Percentiles rank a stretch among this genome's conserved stretches.
Conservation (phyloP, 2,888 invertebrate genomes). For the Eumacrocentrus americanus region DNA sequence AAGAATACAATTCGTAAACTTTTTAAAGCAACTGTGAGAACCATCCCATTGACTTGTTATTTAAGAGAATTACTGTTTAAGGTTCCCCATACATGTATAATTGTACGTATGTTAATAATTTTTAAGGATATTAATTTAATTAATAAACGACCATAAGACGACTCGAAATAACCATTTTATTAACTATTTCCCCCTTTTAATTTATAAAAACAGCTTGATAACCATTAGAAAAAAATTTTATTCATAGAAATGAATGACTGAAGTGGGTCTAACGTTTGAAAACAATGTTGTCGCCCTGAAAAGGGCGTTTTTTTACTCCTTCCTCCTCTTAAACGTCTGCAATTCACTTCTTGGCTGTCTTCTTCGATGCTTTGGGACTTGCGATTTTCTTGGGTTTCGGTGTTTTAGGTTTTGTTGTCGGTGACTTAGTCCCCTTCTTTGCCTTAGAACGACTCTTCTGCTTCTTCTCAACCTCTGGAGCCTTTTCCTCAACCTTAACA, state of each 20-base stretch:
- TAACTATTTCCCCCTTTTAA: no score
- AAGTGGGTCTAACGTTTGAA: background rate
- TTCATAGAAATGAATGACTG: background rate
- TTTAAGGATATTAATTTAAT: no score
- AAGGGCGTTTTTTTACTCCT: background rate
- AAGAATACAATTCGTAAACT: no score
- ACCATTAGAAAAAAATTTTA: background rate
- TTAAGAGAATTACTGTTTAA: no score
- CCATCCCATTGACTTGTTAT: background rate
- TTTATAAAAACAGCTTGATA: no score
- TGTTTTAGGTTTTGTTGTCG: slow-evolving; percentile 35
- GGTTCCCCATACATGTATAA: no score
- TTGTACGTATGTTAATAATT: no score
- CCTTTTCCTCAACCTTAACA: background rate
- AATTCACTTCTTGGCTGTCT: slow-evolving; percentile 22
- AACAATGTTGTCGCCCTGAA: background rate
- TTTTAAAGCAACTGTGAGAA: background rate
- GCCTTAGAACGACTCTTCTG: slow-evolving; percentile 27
- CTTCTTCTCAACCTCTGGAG: background rate
- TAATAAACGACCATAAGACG: no score
- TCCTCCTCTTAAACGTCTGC: background rate
- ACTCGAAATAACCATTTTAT: no score
- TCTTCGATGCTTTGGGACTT: slow-evolving; percentile 20
- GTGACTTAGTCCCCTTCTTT: slow-evolving; percentile 25
- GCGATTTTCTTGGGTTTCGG: slow-evolving; percentile 38